These are phyloP conservation scores for Bathynomus jamesi DNA, from an alignment of 1,140 invertebrate species.

Conservation along the genomic window DNA sequence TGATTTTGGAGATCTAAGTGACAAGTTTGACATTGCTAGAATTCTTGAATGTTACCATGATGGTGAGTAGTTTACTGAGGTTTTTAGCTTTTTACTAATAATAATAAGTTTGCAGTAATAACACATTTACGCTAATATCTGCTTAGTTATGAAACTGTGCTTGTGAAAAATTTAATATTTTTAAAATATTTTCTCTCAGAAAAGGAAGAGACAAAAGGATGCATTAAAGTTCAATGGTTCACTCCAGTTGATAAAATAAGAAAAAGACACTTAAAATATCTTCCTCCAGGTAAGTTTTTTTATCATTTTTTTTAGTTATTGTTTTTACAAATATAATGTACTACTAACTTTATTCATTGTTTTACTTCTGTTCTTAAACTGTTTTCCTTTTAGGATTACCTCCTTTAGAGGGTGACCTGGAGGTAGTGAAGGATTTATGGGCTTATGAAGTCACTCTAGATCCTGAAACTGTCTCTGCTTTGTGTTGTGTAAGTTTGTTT, in stretches of 20 bases:
- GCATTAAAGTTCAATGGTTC: background rate
- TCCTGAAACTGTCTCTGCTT: background rate
- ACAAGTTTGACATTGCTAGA: background rate
- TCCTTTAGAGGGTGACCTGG: background rate
- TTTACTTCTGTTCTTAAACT: background rate
- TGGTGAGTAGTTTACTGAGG: background rate
- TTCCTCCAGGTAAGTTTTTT: background rate
- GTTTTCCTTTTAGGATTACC: background rate
- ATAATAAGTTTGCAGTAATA: background rate
- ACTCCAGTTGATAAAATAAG: background rate
- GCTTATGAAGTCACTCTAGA: background rate
- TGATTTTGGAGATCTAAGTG: background rate
- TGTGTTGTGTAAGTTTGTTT: background rate
- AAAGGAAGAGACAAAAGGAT: background rate
- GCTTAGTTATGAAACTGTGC: background rate
- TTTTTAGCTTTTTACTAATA: background rate
- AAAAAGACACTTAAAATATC: background rate
- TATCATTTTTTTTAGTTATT: background rate
- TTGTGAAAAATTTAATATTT: background rate
- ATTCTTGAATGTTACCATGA: background rate
- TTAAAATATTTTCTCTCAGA: background rate
- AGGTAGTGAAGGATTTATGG: background rate
- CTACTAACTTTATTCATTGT: background rate
- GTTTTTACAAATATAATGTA: background rate
- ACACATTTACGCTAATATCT: background rate